Evolutionary conservation across 1,140 invertebrate species (phyloP).

Genomic region (Zaprionus tsacasi): DNA sequence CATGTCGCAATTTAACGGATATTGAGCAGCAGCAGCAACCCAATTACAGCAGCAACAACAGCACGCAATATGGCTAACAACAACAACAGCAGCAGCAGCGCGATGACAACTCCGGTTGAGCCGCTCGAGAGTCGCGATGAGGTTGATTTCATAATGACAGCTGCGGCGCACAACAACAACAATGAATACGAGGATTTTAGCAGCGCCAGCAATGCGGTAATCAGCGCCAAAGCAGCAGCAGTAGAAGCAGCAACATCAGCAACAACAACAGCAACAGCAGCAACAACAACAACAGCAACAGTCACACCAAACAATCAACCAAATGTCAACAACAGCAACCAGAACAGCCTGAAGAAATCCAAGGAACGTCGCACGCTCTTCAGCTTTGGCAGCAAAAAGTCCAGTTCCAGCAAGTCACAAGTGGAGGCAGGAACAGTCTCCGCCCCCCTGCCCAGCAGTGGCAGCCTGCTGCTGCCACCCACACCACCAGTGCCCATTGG

Average conservation of each 20-base stretch:
- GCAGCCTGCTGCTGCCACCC: slow-evolving; percentile 24
- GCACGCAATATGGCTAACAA: slow-evolving; percentile 54
- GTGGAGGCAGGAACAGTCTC: background rate
- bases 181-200: slow-evolving; percentile 68
- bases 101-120: slow-evolving; percentile 18
- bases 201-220: slow-evolving; percentile 50
- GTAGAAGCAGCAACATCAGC: slow-evolving; percentile 40
- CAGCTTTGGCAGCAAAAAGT: slow-evolving; percentile 62
- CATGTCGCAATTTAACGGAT: slow-evolving; percentile 52
- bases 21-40: slow-evolving; percentile 42
- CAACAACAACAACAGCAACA: slow-evolving; percentile 59
- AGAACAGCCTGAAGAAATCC: slow-evolving; percentile 60
- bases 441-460: background rate
- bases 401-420: slow-evolving; percentile 46
- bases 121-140: slow-evolving; percentile 55
- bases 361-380: slow-evolving; percentile 74
- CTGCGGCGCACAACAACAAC: slow-evolving; percentile 63
- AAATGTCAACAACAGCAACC: slow-evolving; percentile 47
- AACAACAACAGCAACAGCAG: slow-evolving; percentile 40
- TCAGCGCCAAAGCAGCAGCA: slow-evolving; percentile 60
- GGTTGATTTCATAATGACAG: slow-evolving; percentile 60
- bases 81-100: slow-evolving; percentile 27
- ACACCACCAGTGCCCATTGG: slow-evolving; percentile 61
- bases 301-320: slow-evolving; percentile 75
- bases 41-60: slow-evolving; percentile 14